Base-by-base conservation (phyloP, 2,113 vertebrate species). In the Stomatorhinus ivindoensis region DNA sequence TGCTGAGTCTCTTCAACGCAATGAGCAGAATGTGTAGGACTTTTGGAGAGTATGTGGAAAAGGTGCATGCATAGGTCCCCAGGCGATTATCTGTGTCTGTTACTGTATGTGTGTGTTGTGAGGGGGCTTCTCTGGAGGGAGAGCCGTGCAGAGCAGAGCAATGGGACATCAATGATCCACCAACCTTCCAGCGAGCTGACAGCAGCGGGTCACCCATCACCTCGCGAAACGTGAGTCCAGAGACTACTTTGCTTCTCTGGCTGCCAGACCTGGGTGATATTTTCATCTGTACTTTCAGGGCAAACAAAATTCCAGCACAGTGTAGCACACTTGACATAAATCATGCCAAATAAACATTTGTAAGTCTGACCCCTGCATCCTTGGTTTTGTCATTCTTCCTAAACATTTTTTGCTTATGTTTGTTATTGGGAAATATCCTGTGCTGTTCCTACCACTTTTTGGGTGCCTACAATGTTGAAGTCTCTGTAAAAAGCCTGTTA, bases 291-390 rank as follows among this genome's bases (percentile, higher is more conserved):
- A 24, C 19, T 47, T 48, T 47, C 82, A 46, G 21, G 82, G 24
- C 44, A 85, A 24, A 27, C 44, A 86, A 86, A 47, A 47, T 9
- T 86, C 44, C 44, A 27, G 21, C 46, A 86, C 19, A 50, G 31
- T 48, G 47, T 6, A 48, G 39, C 82, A 48, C 42, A 44, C 8
- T 47, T 27, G 19, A 85, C 82, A 85, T 44, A 48, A 80, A 42
- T 80, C 73, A 80, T 80, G 73, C 73, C 73, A 80, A 80, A 80
- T 80, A 80, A 80, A 80, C 73, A 80, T 19, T 19, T 80, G 31
- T 39, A 47, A 85, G 44, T 85, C 21, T 48, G 82, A 48, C 24
- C 44, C 7, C 46, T 11, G 82, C 48, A 10, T 27, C 83, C 47
- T 86, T 86, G n/a, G 44, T 86, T 86, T 50, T 47, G 11, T n/a